Percentiles rank a stretch among this genome's conserved stretches.
Evolutionary conservation across 2,888 invertebrate genomes (phyloP).

Genomic region (Tachina lurida): DNA sequence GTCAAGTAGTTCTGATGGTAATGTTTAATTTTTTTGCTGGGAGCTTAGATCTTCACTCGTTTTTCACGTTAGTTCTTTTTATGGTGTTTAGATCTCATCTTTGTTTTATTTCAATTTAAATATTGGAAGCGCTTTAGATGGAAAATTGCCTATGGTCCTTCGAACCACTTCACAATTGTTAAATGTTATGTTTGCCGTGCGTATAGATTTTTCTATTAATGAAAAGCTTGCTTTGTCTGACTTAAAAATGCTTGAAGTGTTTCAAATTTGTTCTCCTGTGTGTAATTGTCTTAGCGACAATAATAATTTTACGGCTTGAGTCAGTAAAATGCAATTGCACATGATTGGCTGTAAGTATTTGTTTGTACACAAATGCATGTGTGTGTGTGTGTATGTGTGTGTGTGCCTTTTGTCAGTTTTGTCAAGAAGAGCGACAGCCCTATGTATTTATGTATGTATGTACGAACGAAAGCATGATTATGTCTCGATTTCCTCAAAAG

Average conservation of each 20-base stretch:
- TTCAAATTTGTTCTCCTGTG: slow-evolving; percentile 26
- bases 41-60: too few species aligned
- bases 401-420: slow-evolving; percentile 48
- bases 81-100: too few species aligned
- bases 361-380: background rate
- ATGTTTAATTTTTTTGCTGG: too few species aligned
- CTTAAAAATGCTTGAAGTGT: background rate
- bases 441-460: background rate
- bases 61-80: too few species aligned
- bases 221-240: too few species aligned
- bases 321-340: background rate
- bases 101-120: too few species aligned
- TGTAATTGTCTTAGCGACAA: slow-evolving; percentile 7
- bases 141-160: too few species aligned
- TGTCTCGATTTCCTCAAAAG: slow-evolving; percentile 21
- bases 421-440: slow-evolving; percentile 47
- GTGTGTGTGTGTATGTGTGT: slow-evolving; percentile 9
- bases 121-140: too few species aligned
- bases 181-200: too few species aligned
- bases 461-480: background rate
- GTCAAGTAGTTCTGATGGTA: too few species aligned
- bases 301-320: slow-evolving; percentile 15
- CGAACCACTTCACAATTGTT: too few species aligned
- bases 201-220: too few species aligned
- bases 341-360: slow-evolving; percentile 41